Conservation (phyloP, 1,140 invertebrate genomes). For the Scaptomyza montana region DNA sequence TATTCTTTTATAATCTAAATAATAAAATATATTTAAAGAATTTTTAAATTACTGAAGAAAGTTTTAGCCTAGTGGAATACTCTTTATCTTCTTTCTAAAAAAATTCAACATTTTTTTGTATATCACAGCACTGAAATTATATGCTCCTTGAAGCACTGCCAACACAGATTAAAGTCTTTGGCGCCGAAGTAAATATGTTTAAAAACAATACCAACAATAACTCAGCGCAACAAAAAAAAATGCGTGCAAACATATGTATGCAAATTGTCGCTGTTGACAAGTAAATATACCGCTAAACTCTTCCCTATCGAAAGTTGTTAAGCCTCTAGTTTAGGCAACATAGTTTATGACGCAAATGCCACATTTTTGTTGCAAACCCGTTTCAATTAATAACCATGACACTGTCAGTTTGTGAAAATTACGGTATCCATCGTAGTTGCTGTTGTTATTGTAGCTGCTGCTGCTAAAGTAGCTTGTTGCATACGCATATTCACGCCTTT, state of each 20-base stretch:
- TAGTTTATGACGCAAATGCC: constrained; percentile 16
- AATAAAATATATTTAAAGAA: too few relatives aligned
- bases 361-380: constrained; percentile 40
- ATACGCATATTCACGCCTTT: constrained; percentile 73
- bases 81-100: too few relatives aligned
- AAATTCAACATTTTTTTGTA: too few relatives aligned
- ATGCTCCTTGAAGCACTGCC: constrained; percentile 3
- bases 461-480: constrained; percentile 57
- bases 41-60: too few relatives aligned
- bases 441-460: constrained; percentile 19
- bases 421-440: constrained; percentile 16
- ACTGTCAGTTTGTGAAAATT: constrained; percentile 55
- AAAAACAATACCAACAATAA: too few relatives aligned
- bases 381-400: constrained; percentile 53
- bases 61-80: too few relatives aligned
- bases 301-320: constrained; percentile 52
- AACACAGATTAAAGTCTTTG: constrained; percentile 10
- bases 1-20: too few relatives aligned
- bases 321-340: constrained; percentile 2
- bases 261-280: constrained; percentile 37
- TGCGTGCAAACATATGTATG: background rate
- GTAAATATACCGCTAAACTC: constrained; percentile 43
- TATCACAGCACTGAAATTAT: constrained; percentile 13
- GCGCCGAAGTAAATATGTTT: background rate
- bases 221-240: background rate